phyloP scores from a whole-genome alignment of 2,888 invertebrate genomes.

The Tetropium fuscum region DNA sequence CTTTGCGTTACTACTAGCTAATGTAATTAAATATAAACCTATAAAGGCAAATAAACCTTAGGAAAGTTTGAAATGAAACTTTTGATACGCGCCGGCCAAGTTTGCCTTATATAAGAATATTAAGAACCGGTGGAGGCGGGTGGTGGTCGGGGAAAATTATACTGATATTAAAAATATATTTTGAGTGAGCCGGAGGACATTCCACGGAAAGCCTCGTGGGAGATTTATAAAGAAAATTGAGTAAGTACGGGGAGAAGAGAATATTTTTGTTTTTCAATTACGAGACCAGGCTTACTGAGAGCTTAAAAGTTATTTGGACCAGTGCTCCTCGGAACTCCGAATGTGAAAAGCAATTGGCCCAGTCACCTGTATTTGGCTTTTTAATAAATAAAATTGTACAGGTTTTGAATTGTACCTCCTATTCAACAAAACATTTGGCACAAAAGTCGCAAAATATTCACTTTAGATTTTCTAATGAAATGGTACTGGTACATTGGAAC shows the following conservation, averaged over 20 bases:
- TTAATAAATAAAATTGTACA: too few species aligned
- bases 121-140: conserved; percentile 1
- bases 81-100: conserved; percentile 30
- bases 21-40: conserved; percentile 53
- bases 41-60: conserved; percentile 48
- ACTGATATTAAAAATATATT: conserved; percentile 17
- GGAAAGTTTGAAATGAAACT: conserved; percentile 39
- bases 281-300: neutral
- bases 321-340: too few species aligned
- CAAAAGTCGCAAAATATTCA: too few species aligned
- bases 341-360: too few species aligned
- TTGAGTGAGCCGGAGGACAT: conserved; percentile 1
- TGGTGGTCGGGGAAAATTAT: conserved; percentile 5
- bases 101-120: conserved; percentile 18
- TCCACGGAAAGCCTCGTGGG: neutral
- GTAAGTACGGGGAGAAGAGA: neutral
- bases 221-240: conserved; percentile 8
- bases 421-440: too few species aligned
- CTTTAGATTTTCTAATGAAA: too few species aligned
- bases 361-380: neutral
- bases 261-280: neutral
- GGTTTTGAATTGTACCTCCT: too few species aligned
- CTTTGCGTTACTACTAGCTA: conserved; percentile 44
- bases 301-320: too few species aligned
- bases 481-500: too few species aligned